Evolutionary conservation across 2,113 vertebrate genomes (phyloP).

Genomic region (Dunckerocampus dactyliophorus): DNA sequence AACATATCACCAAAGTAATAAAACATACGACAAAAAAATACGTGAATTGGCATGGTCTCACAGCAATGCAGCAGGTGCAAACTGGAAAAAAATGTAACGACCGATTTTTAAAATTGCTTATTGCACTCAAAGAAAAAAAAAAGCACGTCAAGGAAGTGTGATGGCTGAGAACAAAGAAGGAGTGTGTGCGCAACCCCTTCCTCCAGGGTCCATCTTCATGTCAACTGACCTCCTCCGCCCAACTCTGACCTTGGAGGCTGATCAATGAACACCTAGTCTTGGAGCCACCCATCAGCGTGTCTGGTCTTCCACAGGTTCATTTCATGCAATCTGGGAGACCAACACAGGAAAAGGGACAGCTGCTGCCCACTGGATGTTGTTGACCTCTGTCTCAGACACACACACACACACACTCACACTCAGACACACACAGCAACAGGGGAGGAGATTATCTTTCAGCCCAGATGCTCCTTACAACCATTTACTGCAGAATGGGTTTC

Average conservation of each 20-base stretch:
- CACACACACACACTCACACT: slow-evolving; percentile 21
- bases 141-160: slow-evolving; percentile 14
- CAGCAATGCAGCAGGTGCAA: too few species aligned
- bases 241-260: slow-evolving; percentile 46
- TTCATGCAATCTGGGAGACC: slow-evolving; percentile 40
- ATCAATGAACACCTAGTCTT: slow-evolving; percentile 54
- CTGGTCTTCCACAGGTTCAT: slow-evolving; percentile 19
- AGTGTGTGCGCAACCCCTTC: background rate
- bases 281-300: slow-evolving; percentile 30
- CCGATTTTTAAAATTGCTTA: too few species aligned
- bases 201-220: slow-evolving; percentile 18
- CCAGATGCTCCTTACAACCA: slow-evolving; percentile 46
- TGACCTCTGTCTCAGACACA: slow-evolving; percentile 41
- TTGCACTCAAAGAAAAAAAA: too few species aligned
- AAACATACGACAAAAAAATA: too few species aligned
- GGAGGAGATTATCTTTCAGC: slow-evolving; percentile 38
- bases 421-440: slow-evolving; percentile 31
- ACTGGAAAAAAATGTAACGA: too few species aligned
- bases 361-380: slow-evolving; percentile 47
- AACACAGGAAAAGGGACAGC: slow-evolving; percentile 43
- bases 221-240: slow-evolving; percentile 3
- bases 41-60: too few species aligned
- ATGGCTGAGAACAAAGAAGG: slow-evolving; percentile 1
- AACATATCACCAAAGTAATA: too few species aligned
- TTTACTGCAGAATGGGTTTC: slow-evolving; percentile 1